A percentile compares a stretch with the other conserved stretches of the same genome.
Conservation (phyloP, 2,888 invertebrate species). For the Zygogramma bicolorata region DNA sequence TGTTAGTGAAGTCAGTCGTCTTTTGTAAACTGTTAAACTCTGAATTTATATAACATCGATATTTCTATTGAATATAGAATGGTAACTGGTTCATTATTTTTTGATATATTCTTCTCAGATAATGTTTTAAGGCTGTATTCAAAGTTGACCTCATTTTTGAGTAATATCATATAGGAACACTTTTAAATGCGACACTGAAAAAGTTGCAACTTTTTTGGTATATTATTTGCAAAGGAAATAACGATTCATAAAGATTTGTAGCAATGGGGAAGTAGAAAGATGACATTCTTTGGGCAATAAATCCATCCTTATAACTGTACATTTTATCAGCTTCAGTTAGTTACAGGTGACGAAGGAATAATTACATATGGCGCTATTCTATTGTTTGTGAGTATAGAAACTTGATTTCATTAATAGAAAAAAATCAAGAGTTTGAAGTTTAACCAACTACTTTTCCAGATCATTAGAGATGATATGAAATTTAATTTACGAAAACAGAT, state of each 20-base stretch:
- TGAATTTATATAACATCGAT: neutral
- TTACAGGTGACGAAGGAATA: too few relatives aligned
- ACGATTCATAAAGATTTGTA: slow-evolving; percentile 31
- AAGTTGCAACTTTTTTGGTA: neutral
- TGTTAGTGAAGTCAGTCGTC: neutral
- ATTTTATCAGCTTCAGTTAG: neutral
- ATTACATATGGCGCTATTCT: too few relatives aligned
- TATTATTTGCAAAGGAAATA: slow-evolving; percentile 22
- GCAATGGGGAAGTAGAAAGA: slow-evolving; percentile 1
- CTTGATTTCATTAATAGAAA: too few relatives aligned
- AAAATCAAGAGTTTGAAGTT: too few relatives aligned
- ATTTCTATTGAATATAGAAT: neutral
- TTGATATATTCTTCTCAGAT: neutral
- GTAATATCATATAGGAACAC: slow-evolving; percentile 47
- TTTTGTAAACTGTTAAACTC: neutral
- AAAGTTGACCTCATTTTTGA: neutral
- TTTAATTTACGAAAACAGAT: too few relatives aligned
- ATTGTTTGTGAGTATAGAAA: too few relatives aligned
- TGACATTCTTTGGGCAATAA: neutral
- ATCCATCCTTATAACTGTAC: neutral
- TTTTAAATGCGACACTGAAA: neutral
- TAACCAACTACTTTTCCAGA: too few relatives aligned
- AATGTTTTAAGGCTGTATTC: neutral
- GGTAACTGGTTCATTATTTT: too few relatives aligned
- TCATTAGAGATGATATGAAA: too few relatives aligned